Base-by-base conservation (phyloP, 2,113 vertebrate genomes). In the Chamaea fasciata region DNA sequence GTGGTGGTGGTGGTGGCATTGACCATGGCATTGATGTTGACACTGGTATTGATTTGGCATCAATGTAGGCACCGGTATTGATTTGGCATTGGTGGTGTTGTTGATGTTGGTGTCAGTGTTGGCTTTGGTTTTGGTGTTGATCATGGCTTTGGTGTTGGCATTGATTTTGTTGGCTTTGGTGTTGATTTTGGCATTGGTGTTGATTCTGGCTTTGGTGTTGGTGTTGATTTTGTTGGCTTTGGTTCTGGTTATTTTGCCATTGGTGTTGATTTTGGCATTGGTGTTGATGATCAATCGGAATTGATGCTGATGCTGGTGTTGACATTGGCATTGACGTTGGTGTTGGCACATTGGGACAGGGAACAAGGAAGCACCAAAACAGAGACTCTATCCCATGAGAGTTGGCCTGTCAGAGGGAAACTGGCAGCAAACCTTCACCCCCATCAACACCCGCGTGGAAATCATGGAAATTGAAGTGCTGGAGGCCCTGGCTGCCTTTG, bases 401-500 rank as follows among this genome's bases (percentile, higher is more conserved):
- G 8, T 5, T 1, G 1, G 21, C 17, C 27, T 24, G 5, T 8
- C 23, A 14, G 60, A 65, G 59, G 28, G 3, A 53, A 7, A 19
- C 20, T 0, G 24, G 42, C 46, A 30, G 47, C 47, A 24, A 59
- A 42, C 24, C 77, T 11, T 30, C n/a, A 9, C 20, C 37, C 10
- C 0, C 2, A 21, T 2, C 37, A 31, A 26, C 2, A 0, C 24
- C 2, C 31, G 0, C 37, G 1, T 1, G 50, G 35, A 28, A 76
- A 68, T 13, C 9, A 7, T 2, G 33, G 62, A 12, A 90, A 42
- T 22, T 1, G 2, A 10, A 37, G 13, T 1, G 14, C n/a, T 24
- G 30, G 62, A 73, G 60, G 59, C 4, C 3, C 1, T 24, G 24
- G 42, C 49, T 56, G 83, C 67, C 47, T 30, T 20, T 49, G 49